These are phyloP conservation scores for Eupelmus urozonus DNA, from an alignment of 2,888 invertebrate genomes.

Conservation along the genomic window DNA sequence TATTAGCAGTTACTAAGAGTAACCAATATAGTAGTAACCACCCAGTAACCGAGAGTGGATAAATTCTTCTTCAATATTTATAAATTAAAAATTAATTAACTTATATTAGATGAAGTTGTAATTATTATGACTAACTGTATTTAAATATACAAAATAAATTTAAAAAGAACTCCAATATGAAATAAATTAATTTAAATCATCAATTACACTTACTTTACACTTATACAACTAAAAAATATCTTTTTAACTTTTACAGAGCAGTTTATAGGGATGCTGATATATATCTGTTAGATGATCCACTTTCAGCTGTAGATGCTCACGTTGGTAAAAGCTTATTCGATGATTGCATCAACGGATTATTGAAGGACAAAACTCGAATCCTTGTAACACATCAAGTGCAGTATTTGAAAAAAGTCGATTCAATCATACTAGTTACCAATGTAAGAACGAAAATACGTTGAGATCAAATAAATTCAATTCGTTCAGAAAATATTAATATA, in stretches of 20 bases:
- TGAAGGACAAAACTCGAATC: slow-evolving; percentile 84
- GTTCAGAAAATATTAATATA: not conserved
- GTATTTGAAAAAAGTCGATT: slow-evolving; percentile 83
- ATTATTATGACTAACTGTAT: too few relatives aligned
- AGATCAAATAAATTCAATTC: not conserved
- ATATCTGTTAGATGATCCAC: slow-evolving; percentile 88
- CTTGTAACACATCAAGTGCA: slow-evolving; percentile 92
- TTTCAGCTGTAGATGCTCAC: slow-evolving; percentile 88
- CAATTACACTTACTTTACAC: too few relatives aligned
- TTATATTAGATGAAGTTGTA: too few relatives aligned
- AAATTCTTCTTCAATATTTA: too few relatives aligned
- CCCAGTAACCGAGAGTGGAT: too few relatives aligned
- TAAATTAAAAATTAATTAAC: too few relatives aligned
- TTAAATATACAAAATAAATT: too few relatives aligned
- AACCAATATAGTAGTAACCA: too few relatives aligned
- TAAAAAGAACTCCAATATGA: too few relatives aligned
- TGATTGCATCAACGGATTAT: slow-evolving; percentile 83
- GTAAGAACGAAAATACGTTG: slow-evolving; percentile 74
- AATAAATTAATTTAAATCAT: too few relatives aligned
- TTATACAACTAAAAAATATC: slow-evolving; percentile 2
- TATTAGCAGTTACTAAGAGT: too few relatives aligned
- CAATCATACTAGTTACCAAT: slow-evolving; percentile 83
- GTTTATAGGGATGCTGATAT: slow-evolving; percentile 88
- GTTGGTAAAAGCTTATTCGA: slow-evolving; percentile 88
- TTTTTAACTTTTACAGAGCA: slow-evolving; percentile 78